Percentiles rank a stretch among this genome's conserved stretches.
Evolutionary conservation across 2,113 vertebrate genomes (phyloP).

Genomic region (Eupsittula cactorum): DNA sequence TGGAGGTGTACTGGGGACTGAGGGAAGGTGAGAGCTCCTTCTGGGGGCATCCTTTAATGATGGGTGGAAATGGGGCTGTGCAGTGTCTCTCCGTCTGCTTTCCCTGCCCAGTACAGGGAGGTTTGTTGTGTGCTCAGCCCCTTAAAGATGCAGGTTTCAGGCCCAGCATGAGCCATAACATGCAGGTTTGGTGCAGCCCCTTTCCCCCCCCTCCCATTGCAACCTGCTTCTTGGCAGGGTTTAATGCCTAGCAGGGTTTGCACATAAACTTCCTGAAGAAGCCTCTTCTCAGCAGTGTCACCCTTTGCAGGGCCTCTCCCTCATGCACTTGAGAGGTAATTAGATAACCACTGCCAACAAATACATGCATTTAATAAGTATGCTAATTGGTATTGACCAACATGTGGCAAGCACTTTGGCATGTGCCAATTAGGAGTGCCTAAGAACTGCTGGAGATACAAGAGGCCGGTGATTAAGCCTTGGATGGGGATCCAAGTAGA

Average conservation of each 20-base stretch:
- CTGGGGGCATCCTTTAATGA: neutral
- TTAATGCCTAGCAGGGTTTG: neutral
- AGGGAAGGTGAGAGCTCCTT: neutral
- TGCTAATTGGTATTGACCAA: slow-evolving; percentile 69
- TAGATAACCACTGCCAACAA: slow-evolving; percentile 21
- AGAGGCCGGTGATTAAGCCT: neutral
- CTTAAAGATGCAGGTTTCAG: neutral
- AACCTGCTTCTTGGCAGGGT: neutral
- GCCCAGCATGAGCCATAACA: fast-evolving
- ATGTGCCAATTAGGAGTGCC: slow-evolving; percentile 19
- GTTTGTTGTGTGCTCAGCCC: neutral
- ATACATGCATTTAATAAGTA: slow-evolving; percentile 16
- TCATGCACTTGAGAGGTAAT: slow-evolving; percentile 1
- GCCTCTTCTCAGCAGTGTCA: fast-evolving
- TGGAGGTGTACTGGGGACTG: fast-evolving
- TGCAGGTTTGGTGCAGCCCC: neutral
- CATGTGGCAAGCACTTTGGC: slow-evolving; percentile 21
- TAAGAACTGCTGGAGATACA: neutral
- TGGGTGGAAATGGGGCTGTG: neutral
- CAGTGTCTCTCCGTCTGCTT: fast-evolving
- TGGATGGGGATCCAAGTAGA: neutral
- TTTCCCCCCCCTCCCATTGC: neutral
- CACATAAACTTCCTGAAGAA: neutral
- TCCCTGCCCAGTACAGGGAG: neutral
- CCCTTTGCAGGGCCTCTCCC: neutral